These are phyloP conservation scores for Neolamprologus brichardi DNA, from an alignment of 2,113 vertebrate genomes.

Conservation along the genomic window DNA sequence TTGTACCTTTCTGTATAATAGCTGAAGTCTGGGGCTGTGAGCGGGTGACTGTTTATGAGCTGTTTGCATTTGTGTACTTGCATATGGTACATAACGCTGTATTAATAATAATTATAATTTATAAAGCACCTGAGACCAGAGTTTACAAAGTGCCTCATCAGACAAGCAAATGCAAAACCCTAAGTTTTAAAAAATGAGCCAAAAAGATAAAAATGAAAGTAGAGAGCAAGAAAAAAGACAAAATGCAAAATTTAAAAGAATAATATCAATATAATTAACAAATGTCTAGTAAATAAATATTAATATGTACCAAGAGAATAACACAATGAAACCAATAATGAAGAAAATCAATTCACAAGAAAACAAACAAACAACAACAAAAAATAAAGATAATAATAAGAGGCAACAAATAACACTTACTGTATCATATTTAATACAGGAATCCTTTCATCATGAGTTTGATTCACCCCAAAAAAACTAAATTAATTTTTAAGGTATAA, in stretches of 20 bases:
- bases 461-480: fast-evolving
- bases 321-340: background rate
- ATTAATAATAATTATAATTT: background rate
- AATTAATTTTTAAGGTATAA: background rate
- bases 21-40: background rate
- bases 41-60: background rate
- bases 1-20: background rate
- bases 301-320: background rate
- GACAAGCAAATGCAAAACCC: fast-evolving
- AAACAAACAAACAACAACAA: background rate
- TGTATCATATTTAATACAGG: background rate
- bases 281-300: background rate
- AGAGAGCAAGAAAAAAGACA: background rate
- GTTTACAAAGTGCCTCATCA: background rate
- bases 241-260: background rate
- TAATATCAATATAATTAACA: background rate
- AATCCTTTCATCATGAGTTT: fast-evolving
- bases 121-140: background rate
- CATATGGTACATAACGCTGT: background rate
- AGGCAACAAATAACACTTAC: fast-evolving
- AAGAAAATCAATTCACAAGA: background rate
- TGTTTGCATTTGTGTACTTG: background rate
- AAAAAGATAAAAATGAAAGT: background rate
- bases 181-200: fast-evolving
- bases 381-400: background rate